phyloP scores from a whole-genome alignment of 2,797 vertebrate species.

The Oreonectes daqikongensis region DNA sequence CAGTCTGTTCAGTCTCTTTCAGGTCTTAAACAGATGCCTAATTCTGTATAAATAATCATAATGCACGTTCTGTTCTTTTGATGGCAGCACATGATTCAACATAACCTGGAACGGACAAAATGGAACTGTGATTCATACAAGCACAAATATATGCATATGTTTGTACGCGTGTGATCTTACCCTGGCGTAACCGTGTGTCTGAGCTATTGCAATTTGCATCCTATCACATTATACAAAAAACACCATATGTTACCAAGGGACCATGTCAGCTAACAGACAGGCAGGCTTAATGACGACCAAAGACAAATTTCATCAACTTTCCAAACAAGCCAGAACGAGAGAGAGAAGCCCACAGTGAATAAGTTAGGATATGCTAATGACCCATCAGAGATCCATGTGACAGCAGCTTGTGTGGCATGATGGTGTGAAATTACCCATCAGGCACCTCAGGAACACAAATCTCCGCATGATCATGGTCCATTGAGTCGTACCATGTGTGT shows the following conservation, averaged over 20 bases:
- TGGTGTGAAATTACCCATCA: constrained; percentile 65
- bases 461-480: constrained; percentile 56
- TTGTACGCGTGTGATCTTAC: constrained; percentile 23
- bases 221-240: constrained; percentile 76
- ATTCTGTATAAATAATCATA: constrained; percentile 31
- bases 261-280: constrained; percentile 79
- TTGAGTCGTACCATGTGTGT: constrained; percentile 40
- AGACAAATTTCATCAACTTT: constrained; percentile 80
- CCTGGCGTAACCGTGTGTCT: constrained; percentile 46
- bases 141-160: constrained; percentile 41
- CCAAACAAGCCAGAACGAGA: constrained; percentile 64
- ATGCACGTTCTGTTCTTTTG: constrained; percentile 24
- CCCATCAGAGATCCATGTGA: constrained; percentile 58
- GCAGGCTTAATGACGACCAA: constrained; percentile 78
- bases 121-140: constrained; percentile 35
- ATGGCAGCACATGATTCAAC: constrained; percentile 36
- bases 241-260: constrained; percentile 79
- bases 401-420: constrained; percentile 57
- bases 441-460: constrained; percentile 58
- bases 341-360: constrained; percentile 50
- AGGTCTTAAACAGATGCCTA: constrained; percentile 41
- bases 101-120: constrained; percentile 36
- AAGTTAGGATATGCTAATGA: constrained; percentile 62
- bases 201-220: constrained; percentile 64
- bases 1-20: constrained; percentile 42